Conservation (phyloP, 1,140 invertebrate species). For the Papilio aristodemus region DNA sequence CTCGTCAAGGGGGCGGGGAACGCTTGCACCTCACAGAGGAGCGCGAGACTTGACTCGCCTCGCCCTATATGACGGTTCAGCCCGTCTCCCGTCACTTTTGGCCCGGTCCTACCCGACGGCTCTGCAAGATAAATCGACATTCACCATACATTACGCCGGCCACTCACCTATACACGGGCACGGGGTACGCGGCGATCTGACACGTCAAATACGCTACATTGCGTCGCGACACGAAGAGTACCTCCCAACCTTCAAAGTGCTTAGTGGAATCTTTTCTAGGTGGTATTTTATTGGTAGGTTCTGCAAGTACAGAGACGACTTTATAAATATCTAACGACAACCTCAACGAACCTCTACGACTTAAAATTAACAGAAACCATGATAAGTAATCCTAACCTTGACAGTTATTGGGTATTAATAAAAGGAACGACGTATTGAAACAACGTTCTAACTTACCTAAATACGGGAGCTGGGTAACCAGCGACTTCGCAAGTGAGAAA, state of each 20-base stretch:
- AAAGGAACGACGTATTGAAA: background rate
- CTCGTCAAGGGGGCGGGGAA: slow-evolving; percentile 83
- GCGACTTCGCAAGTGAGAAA: slow-evolving; percentile 84
- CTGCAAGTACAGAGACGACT: slow-evolving; percentile 78
- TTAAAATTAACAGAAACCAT: background rate
- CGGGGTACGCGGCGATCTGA: slow-evolving; percentile 85
- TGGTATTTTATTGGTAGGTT: slow-evolving; percentile 85
- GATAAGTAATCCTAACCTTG: background rate
- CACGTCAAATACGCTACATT: slow-evolving; percentile 83
- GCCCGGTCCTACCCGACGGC: slow-evolving; percentile 82
- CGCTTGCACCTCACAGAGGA: slow-evolving; percentile 86
- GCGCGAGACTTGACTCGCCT: slow-evolving; percentile 62
- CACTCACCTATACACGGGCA: slow-evolving; percentile 85
- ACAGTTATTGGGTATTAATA: background rate
- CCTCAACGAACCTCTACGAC: background rate
- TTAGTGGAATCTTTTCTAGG: slow-evolving; percentile 84
- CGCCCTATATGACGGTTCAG: slow-evolving; percentile 79
- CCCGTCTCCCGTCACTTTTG: slow-evolving; percentile 82
- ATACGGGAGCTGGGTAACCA: slow-evolving; percentile 84
- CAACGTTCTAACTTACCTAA: slow-evolving; percentile 80
- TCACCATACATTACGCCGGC: slow-evolving; percentile 50
- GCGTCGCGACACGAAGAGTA: slow-evolving; percentile 82
- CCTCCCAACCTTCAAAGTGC: slow-evolving; percentile 84
- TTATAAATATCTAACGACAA: slow-evolving; percentile 32
- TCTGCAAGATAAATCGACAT: slow-evolving; percentile 78